Conservation (phyloP, 2,113 vertebrate genomes). For the Nibea coibor region DNA sequence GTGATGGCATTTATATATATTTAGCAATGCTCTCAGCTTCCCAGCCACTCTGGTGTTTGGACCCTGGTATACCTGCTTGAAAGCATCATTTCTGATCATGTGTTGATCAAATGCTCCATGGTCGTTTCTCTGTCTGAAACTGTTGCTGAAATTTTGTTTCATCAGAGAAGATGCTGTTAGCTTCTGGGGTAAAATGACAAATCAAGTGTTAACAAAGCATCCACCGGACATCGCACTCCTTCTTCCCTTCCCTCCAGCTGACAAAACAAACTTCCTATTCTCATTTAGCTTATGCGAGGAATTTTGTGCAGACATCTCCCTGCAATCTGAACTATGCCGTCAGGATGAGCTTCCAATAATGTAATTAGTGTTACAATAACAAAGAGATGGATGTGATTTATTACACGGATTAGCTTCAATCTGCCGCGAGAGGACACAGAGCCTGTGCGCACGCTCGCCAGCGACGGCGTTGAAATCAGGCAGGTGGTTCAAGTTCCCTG, state of each 20-base stretch:
- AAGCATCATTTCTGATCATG: background rate
- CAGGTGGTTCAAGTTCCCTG: slow-evolving; percentile 34
- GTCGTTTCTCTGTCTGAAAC: background rate
- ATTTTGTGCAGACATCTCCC: slow-evolving; percentile 31
- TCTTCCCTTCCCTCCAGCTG: slow-evolving; percentile 50
- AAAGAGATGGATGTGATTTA: slow-evolving; percentile 55
- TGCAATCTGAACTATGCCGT: slow-evolving; percentile 46
- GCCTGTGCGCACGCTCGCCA: slow-evolving; percentile 6
- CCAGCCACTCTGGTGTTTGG: background rate
- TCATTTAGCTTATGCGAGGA: slow-evolving; percentile 9
- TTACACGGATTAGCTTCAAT: slow-evolving; percentile 49
- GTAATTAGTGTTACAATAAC: slow-evolving; percentile 72
- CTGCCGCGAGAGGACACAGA: slow-evolving; percentile 15
- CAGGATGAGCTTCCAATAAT: slow-evolving; percentile 60
- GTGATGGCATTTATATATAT: too few relatives aligned
- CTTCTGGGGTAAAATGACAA: slow-evolving; percentile 49
- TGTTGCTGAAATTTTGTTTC: slow-evolving; percentile 29
- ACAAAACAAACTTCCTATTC: slow-evolving; percentile 60
- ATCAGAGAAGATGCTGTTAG: slow-evolving; percentile 13
- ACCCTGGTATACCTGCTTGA: background rate
- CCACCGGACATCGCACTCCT: slow-evolving; percentile 27
- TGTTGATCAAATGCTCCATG: background rate
- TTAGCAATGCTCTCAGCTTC: too few relatives aligned
- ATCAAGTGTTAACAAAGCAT: slow-evolving; percentile 41
- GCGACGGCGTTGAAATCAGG: slow-evolving; percentile 26